Evolutionary conservation across 1,140 invertebrate genomes (phyloP).

Genomic region (Scaptomyza pallida): DNA sequence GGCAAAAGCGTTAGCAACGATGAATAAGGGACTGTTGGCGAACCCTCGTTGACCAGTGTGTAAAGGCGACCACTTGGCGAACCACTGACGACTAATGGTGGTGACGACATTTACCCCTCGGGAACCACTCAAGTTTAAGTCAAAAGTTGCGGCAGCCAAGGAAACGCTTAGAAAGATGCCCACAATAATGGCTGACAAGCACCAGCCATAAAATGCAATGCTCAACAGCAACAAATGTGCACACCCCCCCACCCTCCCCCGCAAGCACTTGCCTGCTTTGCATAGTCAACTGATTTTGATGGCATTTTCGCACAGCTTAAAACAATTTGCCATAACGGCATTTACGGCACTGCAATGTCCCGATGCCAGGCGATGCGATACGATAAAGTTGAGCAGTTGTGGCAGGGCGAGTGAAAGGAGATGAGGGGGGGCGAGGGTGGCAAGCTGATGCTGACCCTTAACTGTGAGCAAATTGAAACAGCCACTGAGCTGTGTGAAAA

Average conservation of each 20-base stretch:
- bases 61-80: slow-evolving; percentile 9
- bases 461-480: slow-evolving; percentile 68
- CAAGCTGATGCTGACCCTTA: slow-evolving; percentile 52
- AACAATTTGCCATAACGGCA: slow-evolving; percentile 80
- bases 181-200: slow-evolving; percentile 76
- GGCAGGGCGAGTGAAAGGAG: neutral
- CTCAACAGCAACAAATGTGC: slow-evolving; percentile 68
- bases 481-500: slow-evolving; percentile 35
- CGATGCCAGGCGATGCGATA: slow-evolving; percentile 59
- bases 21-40: no score
- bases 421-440: neutral
- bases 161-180: slow-evolving; percentile 55
- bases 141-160: slow-evolving; percentile 31
- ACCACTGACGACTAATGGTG: slow-evolving; percentile 19
- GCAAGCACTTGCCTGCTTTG: slow-evolving; percentile 60
- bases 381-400: slow-evolving; percentile 29
- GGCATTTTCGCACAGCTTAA: slow-evolving; percentile 80
- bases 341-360: slow-evolving; percentile 66
- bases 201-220: slow-evolving; percentile 80
- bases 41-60: slow-evolving; percentile 17
- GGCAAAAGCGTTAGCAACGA: slow-evolving; percentile 32
- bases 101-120: slow-evolving; percentile 33
- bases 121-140: slow-evolving; percentile 54
- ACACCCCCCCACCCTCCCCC: neutral
- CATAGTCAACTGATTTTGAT: slow-evolving; percentile 81